These are phyloP conservation scores for Cyphomyrus plagiostoma DNA, from an alignment of 2,113 vertebrate genomes.

Conservation along the genomic window DNA sequence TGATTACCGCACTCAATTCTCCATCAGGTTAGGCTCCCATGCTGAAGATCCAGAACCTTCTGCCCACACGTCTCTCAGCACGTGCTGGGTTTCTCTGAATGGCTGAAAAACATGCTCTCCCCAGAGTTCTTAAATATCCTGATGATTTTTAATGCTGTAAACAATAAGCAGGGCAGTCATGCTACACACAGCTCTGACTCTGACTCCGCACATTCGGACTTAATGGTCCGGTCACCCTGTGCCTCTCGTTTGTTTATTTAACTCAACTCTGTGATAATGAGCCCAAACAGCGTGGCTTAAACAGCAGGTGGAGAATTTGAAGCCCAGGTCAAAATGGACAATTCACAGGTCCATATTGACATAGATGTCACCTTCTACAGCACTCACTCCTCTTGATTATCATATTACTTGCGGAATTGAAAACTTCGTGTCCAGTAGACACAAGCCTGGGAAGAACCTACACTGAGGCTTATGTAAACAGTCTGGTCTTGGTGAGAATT, in stretches of 20 bases:
- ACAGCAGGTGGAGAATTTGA: slow-evolving; percentile 14
- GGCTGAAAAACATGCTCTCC: background rate
- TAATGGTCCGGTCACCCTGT: background rate
- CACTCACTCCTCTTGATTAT: background rate
- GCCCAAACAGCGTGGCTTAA: slow-evolving; percentile 2
- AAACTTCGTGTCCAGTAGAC: background rate
- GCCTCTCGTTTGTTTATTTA: background rate
- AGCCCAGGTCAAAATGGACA: background rate
- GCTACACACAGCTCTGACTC: background rate
- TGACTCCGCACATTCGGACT: background rate
- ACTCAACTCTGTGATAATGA: background rate
- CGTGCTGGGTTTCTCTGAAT: background rate
- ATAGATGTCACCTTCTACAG: background rate
- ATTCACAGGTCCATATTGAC: background rate
- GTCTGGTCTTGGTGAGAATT: background rate
- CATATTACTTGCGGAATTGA: background rate
- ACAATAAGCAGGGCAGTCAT: background rate
- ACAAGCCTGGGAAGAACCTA: background rate
- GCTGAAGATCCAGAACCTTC: background rate
- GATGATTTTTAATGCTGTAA: background rate
- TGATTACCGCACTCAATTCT: background rate
- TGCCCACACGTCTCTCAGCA: background rate
- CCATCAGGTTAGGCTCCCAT: background rate
- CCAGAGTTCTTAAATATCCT: background rate
- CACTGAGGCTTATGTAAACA: background rate